phyloP scores from a whole-genome alignment of 2,888 invertebrate species.

The Campaea margaritaria region DNA sequence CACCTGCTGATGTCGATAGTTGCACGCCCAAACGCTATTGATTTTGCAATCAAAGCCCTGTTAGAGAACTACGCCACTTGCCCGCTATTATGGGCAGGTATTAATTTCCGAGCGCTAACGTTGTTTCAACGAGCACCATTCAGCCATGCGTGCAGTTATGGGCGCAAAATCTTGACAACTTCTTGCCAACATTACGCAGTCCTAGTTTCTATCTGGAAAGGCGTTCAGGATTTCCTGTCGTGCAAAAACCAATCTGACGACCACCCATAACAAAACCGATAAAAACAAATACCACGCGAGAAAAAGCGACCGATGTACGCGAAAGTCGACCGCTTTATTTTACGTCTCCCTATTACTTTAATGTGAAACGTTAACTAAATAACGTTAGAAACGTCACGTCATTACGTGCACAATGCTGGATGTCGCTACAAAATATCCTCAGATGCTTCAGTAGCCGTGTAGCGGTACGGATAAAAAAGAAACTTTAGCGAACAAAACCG shows the following conservation, averaged over 20 bases:
- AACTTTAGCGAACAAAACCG: constrained; percentile 76
- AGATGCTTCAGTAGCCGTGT: constrained; percentile 48
- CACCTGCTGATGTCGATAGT: constrained; percentile 65
- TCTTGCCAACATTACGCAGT: constrained; percentile 43
- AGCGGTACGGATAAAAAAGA: constrained; percentile 65
- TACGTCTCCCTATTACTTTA: constrained; percentile 55
- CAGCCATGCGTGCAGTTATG: constrained; percentile 37
- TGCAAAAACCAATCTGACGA: constrained; percentile 46
- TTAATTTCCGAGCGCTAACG: constrained; percentile 56
- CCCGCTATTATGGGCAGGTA: constrained; percentile 62
- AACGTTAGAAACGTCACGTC: constrained; percentile 56
- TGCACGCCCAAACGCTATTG: constrained; percentile 66
- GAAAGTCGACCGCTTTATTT: constrained; percentile 47
- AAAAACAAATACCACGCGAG: constrained; percentile 45
- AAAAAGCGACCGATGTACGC: constrained; percentile 45
- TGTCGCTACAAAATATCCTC: constrained; percentile 65
- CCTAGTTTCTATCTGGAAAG: constrained; percentile 45
- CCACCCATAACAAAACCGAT: constrained; percentile 39
- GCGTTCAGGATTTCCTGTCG: constrained; percentile 46
- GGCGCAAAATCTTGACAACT: constrained; percentile 41
- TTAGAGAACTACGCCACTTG: constrained; percentile 64
- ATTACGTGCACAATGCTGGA: constrained; percentile 63
- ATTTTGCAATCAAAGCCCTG: constrained; percentile 80
- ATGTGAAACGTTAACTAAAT: constrained; percentile 54
- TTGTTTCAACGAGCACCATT: constrained; percentile 38